Base-by-base conservation (phyloP, 2,113 vertebrate genomes). In the Coregonus clupeaformis region DNA sequence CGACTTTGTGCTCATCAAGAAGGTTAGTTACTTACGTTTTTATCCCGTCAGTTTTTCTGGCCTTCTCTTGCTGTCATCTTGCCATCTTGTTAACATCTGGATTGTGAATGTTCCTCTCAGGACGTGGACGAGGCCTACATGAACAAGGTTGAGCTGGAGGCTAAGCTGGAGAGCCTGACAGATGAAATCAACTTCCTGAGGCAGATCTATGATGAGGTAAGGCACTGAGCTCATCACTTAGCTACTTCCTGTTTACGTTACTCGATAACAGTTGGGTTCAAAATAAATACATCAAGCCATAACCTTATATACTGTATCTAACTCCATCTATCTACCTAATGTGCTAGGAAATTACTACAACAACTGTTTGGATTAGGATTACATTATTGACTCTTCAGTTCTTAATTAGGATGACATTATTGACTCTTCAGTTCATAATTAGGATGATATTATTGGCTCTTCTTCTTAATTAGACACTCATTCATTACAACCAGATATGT, bases 51-150 rank as follows among this genome's bases (percentile, higher is more conserved):
- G 57, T 60, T 60, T 20, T 11, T 69, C 2, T 24, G 49, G 27
- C 9, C 9, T n/a, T 22, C 9, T 42, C 11, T 42, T 29, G 2
- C 3, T 29, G 29, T 29, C 29, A 63, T 27, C 6, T 2, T 25
- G 5, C 57, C 57, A 18, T 20, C 6, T 24, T 65, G 24, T n/a
- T 65, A 24, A 25, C 5, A 49, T 14, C 22, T 32, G 36, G 36
- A 42, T 42, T 42, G 36, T 42, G 36, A 13, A 60, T 79, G 16
- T 60, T 47, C 65, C 14, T 84, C 82, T 22, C 84, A 99, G 97
- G 97, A 98, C 0, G 96, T 98, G 3, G 97, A 99, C 16, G 93
- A 94, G 3, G 96, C 96, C 75, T 99, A 96, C 90, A 96, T 96
- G 95, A 97, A 92, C 78, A 99, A 99, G 83, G 94, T 96, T 1